Evolutionary conservation across 2,888 invertebrate genomes (phyloP).

Genomic region (Trachelus iudaicus): DNA sequence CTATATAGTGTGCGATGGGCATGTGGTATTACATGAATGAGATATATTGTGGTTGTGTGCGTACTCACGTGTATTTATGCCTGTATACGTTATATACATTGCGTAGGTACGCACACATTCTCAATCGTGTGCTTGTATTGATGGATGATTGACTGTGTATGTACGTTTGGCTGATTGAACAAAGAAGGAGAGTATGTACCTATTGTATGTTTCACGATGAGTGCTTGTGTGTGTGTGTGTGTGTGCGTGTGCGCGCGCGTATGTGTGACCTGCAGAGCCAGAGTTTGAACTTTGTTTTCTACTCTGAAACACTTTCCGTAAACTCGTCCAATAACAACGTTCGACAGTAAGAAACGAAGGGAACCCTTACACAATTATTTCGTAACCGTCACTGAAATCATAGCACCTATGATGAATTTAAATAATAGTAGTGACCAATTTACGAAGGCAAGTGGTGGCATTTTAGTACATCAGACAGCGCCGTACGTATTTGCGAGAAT

Average conservation of each 20-base stretch:
- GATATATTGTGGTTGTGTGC: neutral
- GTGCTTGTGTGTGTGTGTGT: neutral
- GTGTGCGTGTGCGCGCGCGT: slow-evolving; percentile 5
- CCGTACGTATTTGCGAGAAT: slow-evolving; percentile 24
- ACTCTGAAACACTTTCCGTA: slow-evolving; percentile 23
- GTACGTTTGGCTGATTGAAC: neutral
- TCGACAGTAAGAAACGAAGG: neutral
- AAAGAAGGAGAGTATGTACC: neutral
- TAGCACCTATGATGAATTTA: slow-evolving; percentile 11
- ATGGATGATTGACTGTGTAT: neutral
- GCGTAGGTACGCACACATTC: neutral
- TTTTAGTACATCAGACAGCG: slow-evolving; percentile 62
- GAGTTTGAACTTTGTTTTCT: slow-evolving; percentile 39
- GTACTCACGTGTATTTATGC: neutral
- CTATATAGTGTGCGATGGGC: slow-evolving; percentile 18
- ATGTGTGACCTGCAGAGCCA: slow-evolving; percentile 38
- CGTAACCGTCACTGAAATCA: slow-evolving; percentile 16
- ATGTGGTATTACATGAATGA: slow-evolving; percentile 36
- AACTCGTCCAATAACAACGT: slow-evolving; percentile 10
- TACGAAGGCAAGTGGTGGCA: slow-evolving; percentile 54
- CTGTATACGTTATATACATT: neutral
- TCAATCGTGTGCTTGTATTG: neutral
- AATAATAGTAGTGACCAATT: slow-evolving; percentile 43
- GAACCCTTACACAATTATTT: slow-evolving; percentile 20
- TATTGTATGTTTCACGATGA: neutral